A percentile compares a stretch with the other conserved stretches of the same genome.
These are phyloP conservation scores for Pelobates fuscus DNA, from an alignment of 2,113 vertebrate genomes.

Conservation along the genomic window DNA sequence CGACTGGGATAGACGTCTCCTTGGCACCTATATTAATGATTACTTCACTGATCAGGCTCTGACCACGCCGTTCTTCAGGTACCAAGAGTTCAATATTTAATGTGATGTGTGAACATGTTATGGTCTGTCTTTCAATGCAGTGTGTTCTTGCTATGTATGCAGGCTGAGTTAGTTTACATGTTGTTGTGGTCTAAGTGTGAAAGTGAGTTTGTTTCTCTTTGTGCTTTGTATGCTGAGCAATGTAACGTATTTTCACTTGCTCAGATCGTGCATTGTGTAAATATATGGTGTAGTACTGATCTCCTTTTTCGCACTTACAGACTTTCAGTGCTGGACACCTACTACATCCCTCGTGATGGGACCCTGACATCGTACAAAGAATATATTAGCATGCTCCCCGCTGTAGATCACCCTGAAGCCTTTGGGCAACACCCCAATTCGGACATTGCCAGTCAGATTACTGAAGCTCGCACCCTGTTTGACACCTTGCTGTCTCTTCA, in stretches of 20 bases:
- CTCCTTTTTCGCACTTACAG: slow-evolving; percentile 55
- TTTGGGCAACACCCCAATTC: slow-evolving; percentile 88
- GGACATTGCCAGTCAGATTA: slow-evolving; percentile 82
- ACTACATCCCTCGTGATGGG: slow-evolving; percentile 80
- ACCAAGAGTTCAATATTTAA: slow-evolving; percentile 32
- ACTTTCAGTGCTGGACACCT: slow-evolving; percentile 71
- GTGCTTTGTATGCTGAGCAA: no score
- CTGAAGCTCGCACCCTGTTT: slow-evolving; percentile 77
- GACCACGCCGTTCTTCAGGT: slow-evolving; percentile 72
- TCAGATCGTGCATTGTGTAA: no score
- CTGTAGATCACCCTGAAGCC: slow-evolving; percentile 78
- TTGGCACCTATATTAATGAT: slow-evolving; percentile 84
- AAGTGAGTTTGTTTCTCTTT: background rate
- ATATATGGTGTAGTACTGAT: background rate
- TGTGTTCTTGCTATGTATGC: no score
- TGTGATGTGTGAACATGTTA: background rate
- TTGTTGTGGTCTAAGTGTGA: no score
- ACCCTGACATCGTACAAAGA: slow-evolving; percentile 70
- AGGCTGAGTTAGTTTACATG: no score
- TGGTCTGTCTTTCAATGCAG: no score
- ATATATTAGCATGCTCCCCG: slow-evolving; percentile 72
- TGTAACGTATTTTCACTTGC: background rate
- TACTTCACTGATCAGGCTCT: slow-evolving; percentile 81
- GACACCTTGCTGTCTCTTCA: slow-evolving; percentile 86
- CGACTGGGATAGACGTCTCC: slow-evolving; percentile 84